Base-by-base conservation (phyloP, 2,888 invertebrate genomes). In the Mylabris sibirica region DNA sequence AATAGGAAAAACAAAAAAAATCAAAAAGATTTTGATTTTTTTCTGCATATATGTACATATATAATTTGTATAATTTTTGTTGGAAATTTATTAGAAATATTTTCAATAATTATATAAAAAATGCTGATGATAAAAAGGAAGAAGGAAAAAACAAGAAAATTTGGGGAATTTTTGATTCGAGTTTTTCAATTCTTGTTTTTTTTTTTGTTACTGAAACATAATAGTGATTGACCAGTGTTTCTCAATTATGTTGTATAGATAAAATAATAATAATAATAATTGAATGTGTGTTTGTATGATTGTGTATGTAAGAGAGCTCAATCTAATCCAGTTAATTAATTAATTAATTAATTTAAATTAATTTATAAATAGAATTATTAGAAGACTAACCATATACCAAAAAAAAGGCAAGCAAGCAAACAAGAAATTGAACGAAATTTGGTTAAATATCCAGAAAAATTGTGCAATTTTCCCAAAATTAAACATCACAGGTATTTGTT, bases 61-160 rank as follows among this genome's bases (percentile, higher is more conserved):
- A 60, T 60, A 34, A 60, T 60, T 60, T 35, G 34, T 60, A 60
- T 38, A 60, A 34, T 60, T 60, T 59, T 60, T 35, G 20, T 60
- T 60, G 34, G 11, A 17, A 20, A 49, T 6, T 8, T n/a, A n/a
- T n/a, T n/a, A n/a, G n/a, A 53, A 1, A 2, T 1, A 20, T 8
- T 49, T 22, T 22, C 49, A 6, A 20, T n/a, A 9, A 53, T 49
- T 9, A 17, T 49, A 17, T 4, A 5, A 44, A 17, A 17, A 5
- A n/a, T n/a, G n/a, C n/a, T n/a, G n/a, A n/a, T n/a, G n/a, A n/a
- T n/a, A n/a, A n/a, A n/a, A n/a, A n/a, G n/a, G n/a, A n/a, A n/a
- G n/a, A n/a, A n/a, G n/a, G 20, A 49, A 1, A 22, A 20, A 20
- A 20, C 6, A 2, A 49, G 49, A n/a, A 12, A 44, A 17, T 44